Evolutionary conservation across 2,888 invertebrate genomes (phyloP).

Genomic region (Napeogenes inachia): DNA sequence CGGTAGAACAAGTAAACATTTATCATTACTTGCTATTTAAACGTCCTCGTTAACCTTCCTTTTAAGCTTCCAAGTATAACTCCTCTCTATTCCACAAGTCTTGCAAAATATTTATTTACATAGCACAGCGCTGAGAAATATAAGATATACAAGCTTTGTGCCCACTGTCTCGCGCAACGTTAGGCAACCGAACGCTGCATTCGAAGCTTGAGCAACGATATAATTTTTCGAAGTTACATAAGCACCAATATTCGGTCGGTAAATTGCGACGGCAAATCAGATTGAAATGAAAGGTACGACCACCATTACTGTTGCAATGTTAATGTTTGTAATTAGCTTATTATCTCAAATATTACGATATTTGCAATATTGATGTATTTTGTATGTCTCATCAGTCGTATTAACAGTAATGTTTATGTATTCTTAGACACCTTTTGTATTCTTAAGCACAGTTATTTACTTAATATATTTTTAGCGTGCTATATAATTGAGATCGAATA

Average conservation of each 20-base stretch:
- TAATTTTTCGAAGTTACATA: slow-evolving; percentile 40
- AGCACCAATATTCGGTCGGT: slow-evolving; percentile 28
- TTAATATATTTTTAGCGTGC: too few relatives aligned
- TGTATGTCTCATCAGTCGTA: too few relatives aligned
- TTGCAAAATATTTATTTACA: slow-evolving; percentile 37
- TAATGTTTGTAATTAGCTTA: too few relatives aligned
- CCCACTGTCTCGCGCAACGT: slow-evolving; percentile 28
- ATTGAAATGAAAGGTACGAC: slow-evolving; percentile 17
- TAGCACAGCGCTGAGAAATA: slow-evolving; percentile 28
- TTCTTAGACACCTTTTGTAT: too few relatives aligned
- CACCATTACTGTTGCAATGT: slow-evolving; percentile 5
- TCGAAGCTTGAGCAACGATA: slow-evolving; percentile 42
- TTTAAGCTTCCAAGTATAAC: slow-evolving; percentile 4
- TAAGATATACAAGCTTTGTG: slow-evolving; percentile 28
- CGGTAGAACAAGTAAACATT: not conserved
- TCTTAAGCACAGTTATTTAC: too few relatives aligned
- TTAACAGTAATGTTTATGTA: too few relatives aligned
- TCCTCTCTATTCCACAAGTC: slow-evolving; percentile 30
- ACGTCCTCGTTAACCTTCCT: slow-evolving; percentile 11
- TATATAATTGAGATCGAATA: too few relatives aligned
- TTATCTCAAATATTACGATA: too few relatives aligned
- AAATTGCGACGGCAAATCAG: slow-evolving; percentile 20
- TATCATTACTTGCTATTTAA: slow-evolving; percentile 1
- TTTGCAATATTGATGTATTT: too few relatives aligned
- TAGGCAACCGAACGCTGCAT: slow-evolving; percentile 34